Evolutionary conservation across 2,797 vertebrate genomes (phyloP).

Genomic region (Cyprinodon diabolis): DNA sequence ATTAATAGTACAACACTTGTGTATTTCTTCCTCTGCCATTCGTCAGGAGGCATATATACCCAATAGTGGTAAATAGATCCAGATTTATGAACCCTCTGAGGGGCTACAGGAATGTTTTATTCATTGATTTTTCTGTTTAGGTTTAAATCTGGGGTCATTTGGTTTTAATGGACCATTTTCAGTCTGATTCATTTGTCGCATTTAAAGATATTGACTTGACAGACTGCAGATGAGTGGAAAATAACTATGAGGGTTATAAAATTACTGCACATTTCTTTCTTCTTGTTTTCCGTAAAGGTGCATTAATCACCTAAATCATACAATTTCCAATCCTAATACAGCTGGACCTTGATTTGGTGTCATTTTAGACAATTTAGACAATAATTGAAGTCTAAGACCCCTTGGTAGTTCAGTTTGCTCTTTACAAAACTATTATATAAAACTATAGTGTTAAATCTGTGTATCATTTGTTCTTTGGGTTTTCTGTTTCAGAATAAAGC

Average conservation of each 20-base stretch:
- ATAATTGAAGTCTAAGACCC: not conserved
- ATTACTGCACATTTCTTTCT: no score
- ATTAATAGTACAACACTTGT: conserved; percentile 4
- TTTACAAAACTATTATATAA: no score
- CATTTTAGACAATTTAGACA: conserved; percentile 3
- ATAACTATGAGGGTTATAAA: no score
- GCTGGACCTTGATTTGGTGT: not conserved
- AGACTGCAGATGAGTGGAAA: not conserved
- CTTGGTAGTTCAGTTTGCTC: no score
- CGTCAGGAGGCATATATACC: conserved; percentile 5
- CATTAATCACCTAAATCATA: not conserved
- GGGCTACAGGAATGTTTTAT: conserved; percentile 5
- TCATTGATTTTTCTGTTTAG: conserved; percentile 6
- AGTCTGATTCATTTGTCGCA: not conserved
- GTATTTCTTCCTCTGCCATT: not conserved
- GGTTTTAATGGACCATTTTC: not conserved
- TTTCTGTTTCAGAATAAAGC: no score
- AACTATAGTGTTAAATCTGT: no score
- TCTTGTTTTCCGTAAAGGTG: not conserved
- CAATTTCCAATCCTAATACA: conserved; percentile 10
- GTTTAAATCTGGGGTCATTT: conserved; percentile 13
- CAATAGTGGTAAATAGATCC: not conserved
- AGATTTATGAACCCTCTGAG: conserved; percentile 20
- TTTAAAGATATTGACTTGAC: no score
- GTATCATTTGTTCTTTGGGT: no score